Evolutionary conservation across 2,113 vertebrate genomes (phyloP), one percentile per base, ranked within the genome.

Genomic region (Gracilinanus agilis): DNA sequence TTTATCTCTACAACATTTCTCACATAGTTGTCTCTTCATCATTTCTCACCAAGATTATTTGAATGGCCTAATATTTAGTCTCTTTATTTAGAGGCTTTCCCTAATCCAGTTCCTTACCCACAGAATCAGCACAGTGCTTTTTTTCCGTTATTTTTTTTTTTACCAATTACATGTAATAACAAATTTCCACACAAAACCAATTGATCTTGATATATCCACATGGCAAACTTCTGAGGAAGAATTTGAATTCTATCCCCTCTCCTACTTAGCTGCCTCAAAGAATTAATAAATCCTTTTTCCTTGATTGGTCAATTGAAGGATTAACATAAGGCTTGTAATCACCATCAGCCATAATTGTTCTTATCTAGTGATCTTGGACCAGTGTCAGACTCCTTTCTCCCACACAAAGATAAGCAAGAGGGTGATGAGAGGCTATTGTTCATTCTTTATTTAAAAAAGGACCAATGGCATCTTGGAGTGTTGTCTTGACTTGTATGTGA

Each of bases 1-100:
- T 94, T 12, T 91, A 16, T 89, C 67, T 90, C n/a, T 10, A 58
- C 1, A 95, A 58, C 1, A 95, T 53, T 29, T 88, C 58, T 92
- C 49, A n/a, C 2, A 2, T 92, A 10, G 89, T 9, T 58, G 27
- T 90, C 75, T 21, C 24, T 58, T 4, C 34, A 94, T 9, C 2
- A 90, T 13, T 27, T 54, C 24, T 90, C 40, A 54, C 9, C 25
- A 83, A 40, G 29, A 91, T 7, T 11, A 89, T 0, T 40, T 23
- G 0, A 55, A 4, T 34, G 91, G 2, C 1, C 34, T 93, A 8
- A 11, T 54, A 90, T 34, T 11, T 53, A 8, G 6, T 92, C 40
- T 90, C 23, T 53, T 40, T 90, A 29, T 53, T 96, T 21, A 44
- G 0, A 1, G 90, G 12, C 12, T 92, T 58, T 92, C 61, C 54